phyloP scores from a whole-genome alignment of 2,888 invertebrate genomes.

The Metallyticus violacea region DNA sequence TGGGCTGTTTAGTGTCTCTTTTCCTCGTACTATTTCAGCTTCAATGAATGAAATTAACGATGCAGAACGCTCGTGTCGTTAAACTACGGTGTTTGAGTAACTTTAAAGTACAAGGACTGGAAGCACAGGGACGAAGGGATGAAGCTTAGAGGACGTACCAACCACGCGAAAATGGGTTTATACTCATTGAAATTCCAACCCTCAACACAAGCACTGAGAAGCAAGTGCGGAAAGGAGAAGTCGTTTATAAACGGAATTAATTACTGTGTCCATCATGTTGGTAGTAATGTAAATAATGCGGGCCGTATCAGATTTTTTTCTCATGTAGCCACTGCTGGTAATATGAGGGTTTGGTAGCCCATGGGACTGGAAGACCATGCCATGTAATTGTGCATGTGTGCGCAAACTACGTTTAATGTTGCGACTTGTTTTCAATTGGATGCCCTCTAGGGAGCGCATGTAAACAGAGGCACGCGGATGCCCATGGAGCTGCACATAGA shows the following conservation, averaged over 20 bases:
- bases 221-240: neutral
- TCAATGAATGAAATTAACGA: neutral
- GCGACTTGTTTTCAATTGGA: constrained; percentile 19
- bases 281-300: neutral
- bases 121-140: neutral
- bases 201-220: neutral
- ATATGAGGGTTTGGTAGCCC: neutral
- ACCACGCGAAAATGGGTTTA: neutral
- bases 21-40: neutral
- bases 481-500: neutral
- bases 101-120: neutral
- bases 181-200: neutral
- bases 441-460: constrained; percentile 13
- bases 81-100: neutral
- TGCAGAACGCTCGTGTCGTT: neutral
- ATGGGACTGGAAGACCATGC: neutral
- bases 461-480: neutral
- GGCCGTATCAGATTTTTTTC: constrained; percentile 1
- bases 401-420: neutral
- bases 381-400: constrained; percentile 6
- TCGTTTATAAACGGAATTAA: constrained; percentile 6
- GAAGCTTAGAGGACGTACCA: too few relatives aligned
- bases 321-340: neutral
- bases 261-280: neutral
- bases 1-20: neutral